Evolutionary conservation across 2,113 vertebrate species (phyloP).

Genomic region (Zeus faber): DNA sequence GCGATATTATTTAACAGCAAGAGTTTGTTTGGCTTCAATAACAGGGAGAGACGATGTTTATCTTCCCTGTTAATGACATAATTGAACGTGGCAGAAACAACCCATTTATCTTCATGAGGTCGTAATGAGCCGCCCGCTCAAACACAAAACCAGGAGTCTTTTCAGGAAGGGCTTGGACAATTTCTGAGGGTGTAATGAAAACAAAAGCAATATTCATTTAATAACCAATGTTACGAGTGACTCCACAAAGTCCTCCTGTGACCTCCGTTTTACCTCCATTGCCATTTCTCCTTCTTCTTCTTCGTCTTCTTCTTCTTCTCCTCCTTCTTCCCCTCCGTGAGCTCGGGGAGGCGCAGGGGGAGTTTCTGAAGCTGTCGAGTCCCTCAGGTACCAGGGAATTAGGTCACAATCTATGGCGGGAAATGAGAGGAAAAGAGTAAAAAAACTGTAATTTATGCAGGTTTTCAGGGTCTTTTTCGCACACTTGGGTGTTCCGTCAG

Average conservation of each 20-base stretch:
- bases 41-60: constrained; percentile 5
- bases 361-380: constrained; percentile 51
- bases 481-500: constrained; percentile 55
- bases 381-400: constrained; percentile 67
- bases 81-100: constrained; percentile 10
- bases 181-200: too few relatives aligned
- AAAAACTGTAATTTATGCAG: constrained; percentile 65
- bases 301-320: constrained; percentile 22
- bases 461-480: constrained; percentile 53
- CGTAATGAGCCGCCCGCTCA: constrained; percentile 19
- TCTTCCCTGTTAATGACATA: constrained; percentile 17
- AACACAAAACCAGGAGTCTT: too few relatives aligned
- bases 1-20: neutral
- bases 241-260: constrained; percentile 1
- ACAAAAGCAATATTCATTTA: too few relatives aligned
- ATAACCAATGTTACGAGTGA: too few relatives aligned
- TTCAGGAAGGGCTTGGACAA: too few relatives aligned
- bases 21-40: constrained; percentile 5
- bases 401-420: constrained; percentile 63
- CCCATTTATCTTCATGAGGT: constrained; percentile 27
- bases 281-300: constrained; percentile 14
- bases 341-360: constrained; percentile 38
- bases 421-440: constrained; percentile 54
- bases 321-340: constrained; percentile 29
- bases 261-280: constrained; percentile 35